These are phyloP conservation scores for Melanogrammus aeglefinus DNA, from an alignment of 2,797 vertebrate genomes.

Conservation along the genomic window DNA sequence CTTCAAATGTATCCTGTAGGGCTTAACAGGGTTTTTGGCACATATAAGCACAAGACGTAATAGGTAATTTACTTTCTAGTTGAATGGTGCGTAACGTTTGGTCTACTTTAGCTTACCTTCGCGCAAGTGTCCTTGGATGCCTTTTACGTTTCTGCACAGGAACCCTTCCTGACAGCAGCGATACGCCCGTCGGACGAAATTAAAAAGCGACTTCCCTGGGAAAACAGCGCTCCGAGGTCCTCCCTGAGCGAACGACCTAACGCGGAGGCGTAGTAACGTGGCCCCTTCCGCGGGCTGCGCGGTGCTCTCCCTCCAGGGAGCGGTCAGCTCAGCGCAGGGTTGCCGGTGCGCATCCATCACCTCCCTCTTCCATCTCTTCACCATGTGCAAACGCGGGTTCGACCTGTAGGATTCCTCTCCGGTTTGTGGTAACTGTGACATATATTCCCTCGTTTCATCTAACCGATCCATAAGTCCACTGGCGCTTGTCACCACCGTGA, in stretches of 20 bases:
- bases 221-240: conserved; percentile 58
- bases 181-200: conserved; percentile 72
- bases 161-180: conserved; percentile 75
- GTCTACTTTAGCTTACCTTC: conserved; percentile 56
- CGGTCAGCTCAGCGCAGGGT: conserved; percentile 62
- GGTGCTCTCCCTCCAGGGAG: conserved; percentile 65
- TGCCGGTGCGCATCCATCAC: conserved; percentile 42
- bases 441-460: conserved; percentile 18
- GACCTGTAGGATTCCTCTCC: conserved; percentile 5
- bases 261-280: conserved; percentile 54
- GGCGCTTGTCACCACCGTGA: conserved; percentile 31
- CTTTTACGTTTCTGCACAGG: conserved; percentile 70
- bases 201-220: conserved; percentile 72
- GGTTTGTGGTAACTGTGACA: conserved; percentile 6
- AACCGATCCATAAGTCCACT: conserved; percentile 52
- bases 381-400: conserved; percentile 37
- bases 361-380: conserved; percentile 46
- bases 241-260: conserved; percentile 43
- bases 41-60: not conserved
- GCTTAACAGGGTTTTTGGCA: too few species aligned
- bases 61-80: not conserved
- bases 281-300: conserved; percentile 28
- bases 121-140: conserved; percentile 71
- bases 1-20: conserved; percentile 6
- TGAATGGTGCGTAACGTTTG: not conserved